Percentiles rank a stretch among this genome's conserved stretches.
Conservation (phyloP, 1,140 invertebrate species). For the Drosophila melanica region DNA sequence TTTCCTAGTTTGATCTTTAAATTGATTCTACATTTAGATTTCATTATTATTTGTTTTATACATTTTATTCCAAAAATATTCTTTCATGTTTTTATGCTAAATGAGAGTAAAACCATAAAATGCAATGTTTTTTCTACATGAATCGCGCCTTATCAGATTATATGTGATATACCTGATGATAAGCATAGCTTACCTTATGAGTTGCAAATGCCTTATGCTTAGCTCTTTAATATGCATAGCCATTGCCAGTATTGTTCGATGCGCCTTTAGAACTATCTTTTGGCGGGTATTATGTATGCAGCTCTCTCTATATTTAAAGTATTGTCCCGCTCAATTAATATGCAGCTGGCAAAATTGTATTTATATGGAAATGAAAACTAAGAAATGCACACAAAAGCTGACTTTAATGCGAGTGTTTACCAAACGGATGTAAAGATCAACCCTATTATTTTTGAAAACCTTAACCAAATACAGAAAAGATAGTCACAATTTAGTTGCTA, state of each 20-base stretch:
- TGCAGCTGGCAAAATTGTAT: constrained; percentile 54
- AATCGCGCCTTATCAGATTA: neutral
- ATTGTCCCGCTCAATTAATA: constrained; percentile 49
- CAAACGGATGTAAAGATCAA: constrained; percentile 17
- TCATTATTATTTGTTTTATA: too few species aligned
- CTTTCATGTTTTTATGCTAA: too few species aligned
- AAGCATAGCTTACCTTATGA: constrained; percentile 1
- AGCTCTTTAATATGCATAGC: constrained; percentile 32
- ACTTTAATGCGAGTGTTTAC: neutral
- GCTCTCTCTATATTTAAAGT: constrained; percentile 15
- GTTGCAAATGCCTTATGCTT: neutral
- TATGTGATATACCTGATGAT: neutral
- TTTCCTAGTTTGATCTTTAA: too few species aligned
- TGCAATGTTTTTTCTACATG: too few species aligned
- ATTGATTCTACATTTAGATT: too few species aligned
- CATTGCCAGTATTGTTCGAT: constrained; percentile 27
- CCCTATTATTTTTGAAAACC: neutral
- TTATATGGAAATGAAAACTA: constrained; percentile 38
- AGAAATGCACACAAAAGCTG: constrained; percentile 17
- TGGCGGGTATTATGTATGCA: constrained; percentile 33
- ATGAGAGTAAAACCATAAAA: too few species aligned
- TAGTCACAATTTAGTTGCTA: too few species aligned
- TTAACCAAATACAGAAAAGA: too few species aligned
- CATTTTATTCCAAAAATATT: too few species aligned
- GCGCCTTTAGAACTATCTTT: constrained; percentile 20